Conservation (phyloP, 2,888 invertebrate genomes). For the Hyppa rectilinea region DNA sequence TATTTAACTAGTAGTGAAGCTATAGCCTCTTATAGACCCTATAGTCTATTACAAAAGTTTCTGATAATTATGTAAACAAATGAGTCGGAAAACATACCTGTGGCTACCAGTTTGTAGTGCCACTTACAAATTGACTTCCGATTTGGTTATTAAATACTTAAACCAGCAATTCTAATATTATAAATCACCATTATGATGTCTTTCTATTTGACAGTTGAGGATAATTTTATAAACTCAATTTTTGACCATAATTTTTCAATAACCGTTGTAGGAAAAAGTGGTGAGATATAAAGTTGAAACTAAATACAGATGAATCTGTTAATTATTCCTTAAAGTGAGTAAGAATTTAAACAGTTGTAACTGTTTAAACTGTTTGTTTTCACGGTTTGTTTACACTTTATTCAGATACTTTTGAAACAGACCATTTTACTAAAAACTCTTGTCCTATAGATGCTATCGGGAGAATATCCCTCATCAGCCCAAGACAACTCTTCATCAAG, state of each 20-base stretch:
- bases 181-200: background rate
- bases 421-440: background rate
- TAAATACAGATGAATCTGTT: background rate
- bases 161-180: background rate
- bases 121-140: background rate
- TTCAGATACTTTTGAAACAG: background rate
- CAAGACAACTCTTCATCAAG: constrained; percentile 88
- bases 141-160: background rate
- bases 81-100: background rate
- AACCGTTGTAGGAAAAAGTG: background rate
- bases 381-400: background rate
- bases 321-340: background rate
- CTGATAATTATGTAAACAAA: background rate
- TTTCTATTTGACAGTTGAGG: background rate
- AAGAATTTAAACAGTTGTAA: no score
- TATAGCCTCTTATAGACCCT: no score
- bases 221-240: background rate
- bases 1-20: no score
- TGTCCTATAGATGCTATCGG: constrained; percentile 72
- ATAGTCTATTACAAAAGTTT: background rate
- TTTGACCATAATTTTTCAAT: background rate
- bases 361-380: no score
- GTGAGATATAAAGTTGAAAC: background rate
- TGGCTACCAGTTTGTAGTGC: background rate
- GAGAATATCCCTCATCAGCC: constrained; percentile 84